Conservation (phyloP, 2,888 invertebrate species). For the Eretmocerus hayati region DNA sequence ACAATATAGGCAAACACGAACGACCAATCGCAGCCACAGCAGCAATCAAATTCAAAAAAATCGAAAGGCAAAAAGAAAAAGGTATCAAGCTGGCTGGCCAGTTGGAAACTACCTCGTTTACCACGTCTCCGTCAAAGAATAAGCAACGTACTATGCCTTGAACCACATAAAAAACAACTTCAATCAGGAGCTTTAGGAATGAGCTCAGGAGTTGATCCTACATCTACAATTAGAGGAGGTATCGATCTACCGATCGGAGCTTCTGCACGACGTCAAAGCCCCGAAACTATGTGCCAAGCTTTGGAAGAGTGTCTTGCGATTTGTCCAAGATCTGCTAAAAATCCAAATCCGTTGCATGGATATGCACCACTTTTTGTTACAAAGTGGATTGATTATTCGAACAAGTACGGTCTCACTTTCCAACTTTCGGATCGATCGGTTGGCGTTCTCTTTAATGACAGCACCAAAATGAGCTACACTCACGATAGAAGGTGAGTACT, state of each 20-base stretch:
- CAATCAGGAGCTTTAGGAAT: slow-evolving; percentile 6
- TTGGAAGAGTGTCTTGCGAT: slow-evolving; percentile 45
- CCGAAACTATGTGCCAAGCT: slow-evolving; percentile 40
- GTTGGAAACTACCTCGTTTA: slow-evolving; percentile 34
- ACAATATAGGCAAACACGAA: not conserved
- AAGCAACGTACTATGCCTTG: slow-evolving; percentile 40
- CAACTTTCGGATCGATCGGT: slow-evolving; percentile 60
- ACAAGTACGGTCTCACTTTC: slow-evolving; percentile 66
- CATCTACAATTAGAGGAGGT: slow-evolving; percentile 21
- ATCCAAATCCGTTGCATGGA: slow-evolving; percentile 34
- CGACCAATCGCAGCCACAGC: slow-evolving; percentile 7
- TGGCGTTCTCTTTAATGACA: slow-evolving; percentile 63
- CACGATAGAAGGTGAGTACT: slow-evolving; percentile 52
- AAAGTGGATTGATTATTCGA: slow-evolving; percentile 67
- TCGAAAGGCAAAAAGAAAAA: slow-evolving; percentile 20
- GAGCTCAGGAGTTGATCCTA: not conserved
- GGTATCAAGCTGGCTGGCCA: slow-evolving; percentile 37
- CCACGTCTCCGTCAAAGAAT: slow-evolving; percentile 43
- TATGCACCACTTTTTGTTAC: slow-evolving; percentile 51
- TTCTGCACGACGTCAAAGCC: slow-evolving; percentile 48
- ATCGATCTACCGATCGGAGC: slow-evolving; percentile 30
- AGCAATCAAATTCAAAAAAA: slow-evolving; percentile 11
- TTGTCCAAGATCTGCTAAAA: slow-evolving; percentile 16
- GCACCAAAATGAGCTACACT: slow-evolving; percentile 55
- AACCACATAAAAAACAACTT: slow-evolving; percentile 32